phyloP scores from a whole-genome alignment of 2,797 vertebrate genomes.

The Lagorchestes hirsutus region DNA sequence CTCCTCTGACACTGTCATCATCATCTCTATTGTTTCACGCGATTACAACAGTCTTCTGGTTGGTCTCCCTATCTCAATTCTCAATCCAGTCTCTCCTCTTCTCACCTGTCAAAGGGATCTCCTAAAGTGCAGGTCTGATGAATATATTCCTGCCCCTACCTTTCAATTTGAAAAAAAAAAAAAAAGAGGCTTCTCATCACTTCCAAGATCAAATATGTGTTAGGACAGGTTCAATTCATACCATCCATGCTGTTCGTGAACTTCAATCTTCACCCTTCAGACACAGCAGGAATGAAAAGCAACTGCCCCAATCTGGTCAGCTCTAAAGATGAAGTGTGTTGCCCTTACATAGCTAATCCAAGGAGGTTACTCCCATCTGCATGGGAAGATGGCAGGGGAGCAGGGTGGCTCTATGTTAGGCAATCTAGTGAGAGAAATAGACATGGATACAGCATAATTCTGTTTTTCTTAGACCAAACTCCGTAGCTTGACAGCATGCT shows the following conservation, averaged over 20 bases:
- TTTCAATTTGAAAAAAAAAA: no score
- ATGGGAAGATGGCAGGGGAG: neutral
- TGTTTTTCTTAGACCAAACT: no score
- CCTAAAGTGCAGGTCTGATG: neutral
- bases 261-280: neutral
- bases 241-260: neutral
- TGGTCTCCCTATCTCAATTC: neutral
- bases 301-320: neutral
- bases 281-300: neutral
- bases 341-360: neutral
- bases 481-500: neutral
- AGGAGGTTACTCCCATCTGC: neutral
- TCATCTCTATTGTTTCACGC: neutral
- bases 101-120: neutral
- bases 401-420: neutral
- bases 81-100: neutral
- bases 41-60: neutral
- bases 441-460: no score
- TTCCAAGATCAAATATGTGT: neutral
- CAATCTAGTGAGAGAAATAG: neutral
- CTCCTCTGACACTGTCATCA: neutral
- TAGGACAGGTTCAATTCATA: neutral
- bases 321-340: neutral
- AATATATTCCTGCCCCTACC: neutral
- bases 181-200: neutral